A percentile compares a stretch with the other conserved stretches of the same genome.
These are phyloP conservation scores for Holothuria scabra DNA, from an alignment of 53 echinoderm and acorn worm species.

Conservation along the genomic window DNA sequence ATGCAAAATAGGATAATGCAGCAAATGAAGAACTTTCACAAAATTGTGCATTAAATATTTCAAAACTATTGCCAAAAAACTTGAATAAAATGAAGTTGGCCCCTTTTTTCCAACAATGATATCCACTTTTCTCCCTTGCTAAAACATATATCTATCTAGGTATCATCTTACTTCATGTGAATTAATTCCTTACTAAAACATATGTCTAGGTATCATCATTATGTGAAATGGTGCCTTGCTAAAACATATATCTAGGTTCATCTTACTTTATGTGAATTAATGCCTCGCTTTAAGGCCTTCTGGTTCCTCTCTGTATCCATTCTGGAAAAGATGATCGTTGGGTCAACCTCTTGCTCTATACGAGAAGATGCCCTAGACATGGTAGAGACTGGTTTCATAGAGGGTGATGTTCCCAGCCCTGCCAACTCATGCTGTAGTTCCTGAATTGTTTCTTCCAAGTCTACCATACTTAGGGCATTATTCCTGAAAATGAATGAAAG, in stretches of 20 bases:
- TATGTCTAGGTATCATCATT: not conserved
- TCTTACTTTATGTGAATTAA: conserved; percentile 84
- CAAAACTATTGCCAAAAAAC: too few species aligned
- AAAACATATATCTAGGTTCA: too few species aligned
- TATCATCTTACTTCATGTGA: conserved; percentile 71
- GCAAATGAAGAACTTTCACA: too few species aligned
- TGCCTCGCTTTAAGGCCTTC: conserved; percentile 83
- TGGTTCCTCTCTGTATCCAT: conserved; percentile 93
- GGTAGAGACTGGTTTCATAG: conserved; percentile 65
- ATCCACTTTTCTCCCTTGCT: too few species aligned
- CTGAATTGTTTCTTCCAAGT: conserved; percentile 87
- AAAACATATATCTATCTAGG: too few species aligned
- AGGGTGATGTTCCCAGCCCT: conserved; percentile 68
- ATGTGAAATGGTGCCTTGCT: too few species aligned
- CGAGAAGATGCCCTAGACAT: conserved; percentile 58
- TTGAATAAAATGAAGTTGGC: too few species aligned
- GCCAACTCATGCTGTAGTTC: conserved; percentile 88
- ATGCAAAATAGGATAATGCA: too few species aligned
- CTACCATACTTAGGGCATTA: conserved; percentile 90
- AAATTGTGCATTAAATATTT: too few species aligned
- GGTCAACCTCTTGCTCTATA: conserved; percentile 64
- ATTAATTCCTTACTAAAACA: conserved; percentile 70
- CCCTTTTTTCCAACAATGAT: too few species aligned
- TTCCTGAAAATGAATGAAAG: conserved; percentile 54
- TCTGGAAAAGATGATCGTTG: conserved; percentile 86